Percentiles rank a stretch among this genome's conserved stretches.
phyloP scores from a whole-genome alignment of 2,113 vertebrate species.

The Barnardius zonarius region DNA sequence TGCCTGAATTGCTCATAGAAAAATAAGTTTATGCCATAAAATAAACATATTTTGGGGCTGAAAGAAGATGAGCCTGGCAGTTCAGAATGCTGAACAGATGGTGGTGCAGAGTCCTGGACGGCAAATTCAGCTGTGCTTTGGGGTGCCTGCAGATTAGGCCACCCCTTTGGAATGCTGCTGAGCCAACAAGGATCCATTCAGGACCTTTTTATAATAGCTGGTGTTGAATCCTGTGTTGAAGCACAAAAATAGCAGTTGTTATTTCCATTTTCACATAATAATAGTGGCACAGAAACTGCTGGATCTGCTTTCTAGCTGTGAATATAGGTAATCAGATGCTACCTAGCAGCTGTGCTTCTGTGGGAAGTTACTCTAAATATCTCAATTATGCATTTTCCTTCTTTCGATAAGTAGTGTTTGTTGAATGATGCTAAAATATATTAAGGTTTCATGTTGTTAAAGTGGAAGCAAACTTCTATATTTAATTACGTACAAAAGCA shows the following conservation, averaged over 20 bases:
- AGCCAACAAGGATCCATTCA: background rate
- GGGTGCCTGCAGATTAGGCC: background rate
- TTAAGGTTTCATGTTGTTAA: background rate
- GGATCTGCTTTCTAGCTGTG: slow-evolving; percentile 38
- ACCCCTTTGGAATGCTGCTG: background rate
- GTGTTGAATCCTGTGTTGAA: background rate
- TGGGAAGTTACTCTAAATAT: slow-evolving; percentile 52
- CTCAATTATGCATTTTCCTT: slow-evolving; percentile 40
- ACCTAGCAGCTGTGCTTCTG: slow-evolving; percentile 63
- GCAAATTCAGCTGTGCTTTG: background rate
- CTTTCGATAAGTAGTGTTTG: slow-evolving; percentile 44
- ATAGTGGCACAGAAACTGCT: background rate
- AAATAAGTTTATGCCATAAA: slow-evolving; percentile 33
- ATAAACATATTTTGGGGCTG: slow-evolving; percentile 13
- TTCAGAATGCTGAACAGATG: slow-evolving; percentile 28
- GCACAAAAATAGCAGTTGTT: background rate
- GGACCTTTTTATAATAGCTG: background rate
- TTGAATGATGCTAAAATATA: slow-evolving; percentile 33
- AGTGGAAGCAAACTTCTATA: background rate
- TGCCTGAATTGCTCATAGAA: slow-evolving; percentile 3
- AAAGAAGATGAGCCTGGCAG: background rate
- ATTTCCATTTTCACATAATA: slow-evolving; percentile 32
- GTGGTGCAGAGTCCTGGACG: background rate
- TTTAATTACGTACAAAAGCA: slow-evolving; percentile 7
- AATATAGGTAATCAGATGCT: slow-evolving; percentile 37